Base-by-base conservation (phyloP, 2,113 vertebrate species). In the Laterallus jamaicensis region DNA sequence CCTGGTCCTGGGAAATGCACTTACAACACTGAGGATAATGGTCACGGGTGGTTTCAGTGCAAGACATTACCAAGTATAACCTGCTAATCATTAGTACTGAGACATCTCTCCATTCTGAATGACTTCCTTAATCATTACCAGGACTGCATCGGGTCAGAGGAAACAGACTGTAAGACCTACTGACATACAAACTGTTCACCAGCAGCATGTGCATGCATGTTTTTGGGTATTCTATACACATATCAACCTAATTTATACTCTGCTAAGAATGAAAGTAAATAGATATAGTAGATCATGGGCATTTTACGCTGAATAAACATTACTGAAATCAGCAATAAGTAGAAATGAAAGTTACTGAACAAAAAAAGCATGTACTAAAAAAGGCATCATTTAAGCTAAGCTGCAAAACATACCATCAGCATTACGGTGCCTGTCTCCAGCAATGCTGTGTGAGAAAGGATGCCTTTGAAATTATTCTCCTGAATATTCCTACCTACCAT, bases 141-240 rank as follows among this genome's bases (percentile, higher is more conserved):
- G 58, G 35, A 35, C 15, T 56, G 29, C 10, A 19, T 0, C 11
- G 19, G 32, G 18, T 80, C 73, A 70, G 44, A 92, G 11, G 31
- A 70, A 86, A 69, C 9, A 39, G 59, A 77, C 14, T 8, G 9
- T 37, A 67, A 50, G 16, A 22, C 21, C 28, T 31, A 32, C 0
- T 42, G 59, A 32, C 32, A 35, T 3, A 37, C 8, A 68, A 75
- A 66, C 5, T 44, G 10, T 8, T 81, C 32, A 42, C 26, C 10
- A 0, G 5, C 59, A 56, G 14, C 19, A 56, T 1, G 3, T 9
- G 21, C 44, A 44, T 0, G 1, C 21, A 20, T 3, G 5, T 54
- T 25, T 88, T 8, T 50, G n/a, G 10, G 18, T 25, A 82, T 5
- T 4, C 5, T 13, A 35, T 2, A 78, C 16, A 50, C 5, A 14